A percentile compares a stretch with the other conserved stretches of the same genome.
Evolutionary conservation across 64 coral and sea anemone genomes (phyloP).

Genomic region (Exaiptasia diaphana): DNA sequence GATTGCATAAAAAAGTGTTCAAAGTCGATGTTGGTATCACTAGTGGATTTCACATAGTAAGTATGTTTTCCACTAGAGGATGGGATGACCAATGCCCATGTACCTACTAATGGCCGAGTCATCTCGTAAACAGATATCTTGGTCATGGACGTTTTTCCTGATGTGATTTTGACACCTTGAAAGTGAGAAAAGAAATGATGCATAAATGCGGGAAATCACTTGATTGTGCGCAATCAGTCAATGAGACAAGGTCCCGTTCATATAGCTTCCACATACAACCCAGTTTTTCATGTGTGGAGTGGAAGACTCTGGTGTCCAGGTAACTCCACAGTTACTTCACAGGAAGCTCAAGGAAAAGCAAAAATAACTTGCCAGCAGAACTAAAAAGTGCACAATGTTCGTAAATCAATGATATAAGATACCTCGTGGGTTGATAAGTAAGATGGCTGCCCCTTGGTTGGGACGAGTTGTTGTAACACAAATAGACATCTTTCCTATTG

Average conservation of each 20-base stretch:
- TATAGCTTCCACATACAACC: too few species aligned
- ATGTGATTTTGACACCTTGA: too few species aligned
- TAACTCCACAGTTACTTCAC: too few species aligned
- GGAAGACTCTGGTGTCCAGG: too few species aligned
- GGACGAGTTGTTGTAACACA: not conserved
- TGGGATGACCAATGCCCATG: conserved; percentile 41
- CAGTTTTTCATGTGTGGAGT: too few species aligned
- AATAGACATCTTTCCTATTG: not conserved
- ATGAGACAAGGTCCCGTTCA: too few species aligned
- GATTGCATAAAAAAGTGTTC: conserved; percentile 44
- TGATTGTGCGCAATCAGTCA: too few species aligned
- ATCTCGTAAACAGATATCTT: not conserved
- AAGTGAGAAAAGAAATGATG: too few species aligned
- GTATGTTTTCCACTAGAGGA: conserved; percentile 32
- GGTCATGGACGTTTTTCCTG: conserved; percentile 6
- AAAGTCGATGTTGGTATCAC: conserved; percentile 78
- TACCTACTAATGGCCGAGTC: not conserved
- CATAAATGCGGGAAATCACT: too few species aligned
- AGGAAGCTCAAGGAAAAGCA: too few species aligned
- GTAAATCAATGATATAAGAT: not conserved
- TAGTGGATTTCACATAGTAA: conserved; percentile 58
- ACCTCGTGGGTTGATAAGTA: not conserved
- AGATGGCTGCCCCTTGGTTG: not conserved
- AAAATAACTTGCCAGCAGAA: too few species aligned
- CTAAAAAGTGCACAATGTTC: not conserved